A percentile compares a stretch with the other conserved stretches of the same genome.
Conservation (phyloP, 2,888 invertebrate species). For the Cordilura impudica region DNA sequence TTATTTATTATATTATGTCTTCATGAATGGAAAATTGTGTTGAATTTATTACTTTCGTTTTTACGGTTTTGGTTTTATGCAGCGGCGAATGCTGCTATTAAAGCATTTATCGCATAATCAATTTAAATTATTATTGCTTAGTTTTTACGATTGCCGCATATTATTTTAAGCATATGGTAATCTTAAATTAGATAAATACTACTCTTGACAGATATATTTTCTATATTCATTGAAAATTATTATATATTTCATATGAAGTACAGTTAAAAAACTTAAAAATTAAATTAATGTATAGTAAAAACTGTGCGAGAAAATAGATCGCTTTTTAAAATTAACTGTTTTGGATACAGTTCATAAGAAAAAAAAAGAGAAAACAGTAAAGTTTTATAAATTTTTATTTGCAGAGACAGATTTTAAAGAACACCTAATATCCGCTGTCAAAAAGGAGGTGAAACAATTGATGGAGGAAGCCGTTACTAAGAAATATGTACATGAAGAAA, state of each 20-base stretch:
- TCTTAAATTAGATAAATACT: too few species aligned
- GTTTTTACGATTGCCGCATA: slow-evolving; percentile 4
- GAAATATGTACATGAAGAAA: slow-evolving; percentile 95
- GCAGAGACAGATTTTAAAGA: slow-evolving; percentile 83
- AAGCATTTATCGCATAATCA: slow-evolving; percentile 37
- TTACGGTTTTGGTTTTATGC: not conserved
- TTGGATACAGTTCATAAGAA: too few species aligned
- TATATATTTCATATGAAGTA: too few species aligned
- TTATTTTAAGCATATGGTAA: not conserved
- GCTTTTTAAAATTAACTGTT: too few species aligned
- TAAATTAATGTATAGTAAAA: too few species aligned
- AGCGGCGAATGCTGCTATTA: slow-evolving; percentile 18
- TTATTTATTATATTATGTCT: slow-evolving; percentile 32
- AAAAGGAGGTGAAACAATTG: slow-evolving; percentile 96
- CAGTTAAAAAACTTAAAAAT: too few species aligned
- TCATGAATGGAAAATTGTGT: slow-evolving; percentile 42
- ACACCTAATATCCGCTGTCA: slow-evolving; percentile 87
- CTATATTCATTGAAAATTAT: too few species aligned
- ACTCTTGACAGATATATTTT: too few species aligned
- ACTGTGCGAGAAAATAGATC: too few species aligned
- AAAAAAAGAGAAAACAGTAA: too few species aligned
- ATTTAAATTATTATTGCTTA: slow-evolving; percentile 49
- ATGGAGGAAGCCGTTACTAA: slow-evolving; percentile 98
- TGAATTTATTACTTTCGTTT: not conserved
- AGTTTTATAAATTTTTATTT: too few species aligned